phyloP scores from a whole-genome alignment of 2,113 vertebrate species.

The Oreochromis aureus region DNA sequence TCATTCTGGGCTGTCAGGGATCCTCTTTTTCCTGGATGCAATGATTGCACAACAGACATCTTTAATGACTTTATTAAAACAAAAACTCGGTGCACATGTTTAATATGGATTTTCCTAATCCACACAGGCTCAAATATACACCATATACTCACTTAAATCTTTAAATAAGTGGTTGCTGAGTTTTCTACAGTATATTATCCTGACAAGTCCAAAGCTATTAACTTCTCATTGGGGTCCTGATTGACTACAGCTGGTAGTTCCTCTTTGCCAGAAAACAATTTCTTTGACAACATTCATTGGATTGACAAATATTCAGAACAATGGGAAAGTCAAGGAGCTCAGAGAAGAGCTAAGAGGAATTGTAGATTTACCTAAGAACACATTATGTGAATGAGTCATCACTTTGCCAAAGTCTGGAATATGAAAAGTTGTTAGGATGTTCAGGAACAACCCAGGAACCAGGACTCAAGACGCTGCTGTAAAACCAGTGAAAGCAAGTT shows the following conservation, averaged over 20 bases:
- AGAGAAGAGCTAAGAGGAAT: accelerated
- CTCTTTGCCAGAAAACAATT: background rate
- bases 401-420: background rate
- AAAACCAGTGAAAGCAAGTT: background rate
- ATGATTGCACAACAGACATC: accelerated
- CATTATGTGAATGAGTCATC: background rate
- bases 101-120: background rate
- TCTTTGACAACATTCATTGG: background rate
- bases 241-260: background rate
- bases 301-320: background rate
- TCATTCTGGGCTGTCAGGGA: background rate
- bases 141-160: background rate
- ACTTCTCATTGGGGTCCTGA: background rate
- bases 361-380: background rate
- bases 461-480: background rate
- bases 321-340: background rate
- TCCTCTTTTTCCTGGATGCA: accelerated
- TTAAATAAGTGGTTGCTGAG: accelerated
- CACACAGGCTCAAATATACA: background rate
- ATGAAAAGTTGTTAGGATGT: background rate
- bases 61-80: background rate
- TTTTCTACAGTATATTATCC: background rate
- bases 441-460: background rate
- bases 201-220: background rate
- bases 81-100: accelerated